A percentile compares a stretch with the other conserved stretches of the same genome.
phyloP scores from a whole-genome alignment of 1,140 invertebrate genomes.

The Platyura marginata region DNA sequence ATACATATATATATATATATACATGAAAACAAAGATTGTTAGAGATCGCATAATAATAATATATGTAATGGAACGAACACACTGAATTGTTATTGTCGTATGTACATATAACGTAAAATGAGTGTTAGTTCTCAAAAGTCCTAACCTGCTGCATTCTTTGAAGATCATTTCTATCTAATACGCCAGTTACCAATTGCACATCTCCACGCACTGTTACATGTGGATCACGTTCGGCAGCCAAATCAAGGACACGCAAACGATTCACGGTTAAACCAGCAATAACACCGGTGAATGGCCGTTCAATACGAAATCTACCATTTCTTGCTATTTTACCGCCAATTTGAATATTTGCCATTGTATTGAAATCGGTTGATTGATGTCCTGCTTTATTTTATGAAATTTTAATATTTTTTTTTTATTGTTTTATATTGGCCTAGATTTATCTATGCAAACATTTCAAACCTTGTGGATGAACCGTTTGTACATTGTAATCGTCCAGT shows the following conservation, averaged over 20 bases:
- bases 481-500: constrained; percentile 77
- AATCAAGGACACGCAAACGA: constrained; percentile 62
- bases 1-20: background rate
- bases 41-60: too few relatives aligned
- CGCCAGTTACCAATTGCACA: constrained; percentile 48
- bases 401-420: background rate
- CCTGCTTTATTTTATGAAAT: constrained; percentile 29
- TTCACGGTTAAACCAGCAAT: constrained; percentile 80
- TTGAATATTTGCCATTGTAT: constrained; percentile 75
- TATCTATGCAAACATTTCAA: background rate
- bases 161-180: constrained; percentile 51
- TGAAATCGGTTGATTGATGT: constrained; percentile 76
- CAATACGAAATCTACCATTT: constrained; percentile 47
- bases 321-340: constrained; percentile 75
- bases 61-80: background rate
- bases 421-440: background rate
- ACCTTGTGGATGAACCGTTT: constrained; percentile 63
- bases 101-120: background rate
- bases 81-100: background rate
- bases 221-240: constrained; percentile 63
- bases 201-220: constrained; percentile 52
- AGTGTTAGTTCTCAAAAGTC: constrained; percentile 15
- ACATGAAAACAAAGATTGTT: background rate
- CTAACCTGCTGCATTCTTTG: constrained; percentile 66
- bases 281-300: constrained; percentile 65